Percentiles rank a stretch among this genome's conserved stretches.
phyloP scores from a whole-genome alignment of 2,888 invertebrate genomes.

The Leptura quadrifasciata region DNA sequence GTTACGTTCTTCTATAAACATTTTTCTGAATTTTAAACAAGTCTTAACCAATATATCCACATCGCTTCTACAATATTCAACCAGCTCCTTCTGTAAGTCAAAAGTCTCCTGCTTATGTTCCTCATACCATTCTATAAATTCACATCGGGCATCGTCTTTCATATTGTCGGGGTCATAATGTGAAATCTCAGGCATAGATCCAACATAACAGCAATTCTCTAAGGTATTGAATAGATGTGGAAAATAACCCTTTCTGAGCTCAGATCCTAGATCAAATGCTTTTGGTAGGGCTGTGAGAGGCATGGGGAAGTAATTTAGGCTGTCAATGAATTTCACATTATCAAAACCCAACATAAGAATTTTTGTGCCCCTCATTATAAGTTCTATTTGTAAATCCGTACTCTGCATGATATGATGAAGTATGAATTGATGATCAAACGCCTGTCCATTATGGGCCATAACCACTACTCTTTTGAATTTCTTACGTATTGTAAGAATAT shows the following conservation, averaged over 20 bases:
- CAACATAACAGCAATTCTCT: too few relatives aligned
- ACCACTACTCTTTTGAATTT: conserved; percentile 41
- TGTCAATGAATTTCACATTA: conserved; percentile 39
- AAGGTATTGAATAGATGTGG: conserved; percentile 54
- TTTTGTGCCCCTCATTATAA: conserved; percentile 54
- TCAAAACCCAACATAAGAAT: conserved; percentile 38
- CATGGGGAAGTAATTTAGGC: conserved; percentile 25
- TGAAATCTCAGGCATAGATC: conserved; percentile 39
- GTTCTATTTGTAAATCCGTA: conserved; percentile 41
- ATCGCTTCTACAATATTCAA: conserved; percentile 55
- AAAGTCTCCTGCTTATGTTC: conserved; percentile 57
- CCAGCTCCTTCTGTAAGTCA: conserved; percentile 60
- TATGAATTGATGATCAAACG: conserved; percentile 48
- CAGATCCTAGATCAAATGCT: too few relatives aligned
- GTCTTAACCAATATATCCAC: conserved; percentile 48
- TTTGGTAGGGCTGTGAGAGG: too few relatives aligned
- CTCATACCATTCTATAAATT: conserved; percentile 47
- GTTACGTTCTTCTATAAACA: conserved; percentile 5
- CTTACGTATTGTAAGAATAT: too few relatives aligned
- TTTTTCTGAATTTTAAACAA: background rate
- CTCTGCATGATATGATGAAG: conserved; percentile 43
- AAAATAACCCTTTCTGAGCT: conserved; percentile 56
- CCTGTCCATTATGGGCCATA: conserved; percentile 44
- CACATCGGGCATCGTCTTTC: conserved; percentile 17
- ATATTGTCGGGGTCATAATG: conserved; percentile 39